Conservation (phyloP, 2,797 vertebrate genomes). For the Myripristis murdjan region DNA sequence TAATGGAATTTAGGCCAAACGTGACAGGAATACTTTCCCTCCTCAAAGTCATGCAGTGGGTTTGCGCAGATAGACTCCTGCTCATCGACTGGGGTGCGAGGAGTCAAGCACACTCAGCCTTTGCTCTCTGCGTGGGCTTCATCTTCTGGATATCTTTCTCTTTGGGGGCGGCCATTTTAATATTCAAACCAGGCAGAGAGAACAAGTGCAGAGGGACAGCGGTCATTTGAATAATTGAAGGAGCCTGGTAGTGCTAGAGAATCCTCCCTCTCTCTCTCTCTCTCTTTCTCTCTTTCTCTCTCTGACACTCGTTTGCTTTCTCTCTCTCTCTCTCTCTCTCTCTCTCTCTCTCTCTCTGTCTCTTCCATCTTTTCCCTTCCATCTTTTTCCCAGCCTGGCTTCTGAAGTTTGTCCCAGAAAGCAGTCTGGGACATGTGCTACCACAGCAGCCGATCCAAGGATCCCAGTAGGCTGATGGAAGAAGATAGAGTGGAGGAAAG, state of each 20-base stretch:
- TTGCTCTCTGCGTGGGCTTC: slow-evolving; percentile 78
- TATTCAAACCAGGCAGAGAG: slow-evolving; percentile 83
- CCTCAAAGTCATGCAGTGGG: slow-evolving; percentile 63
- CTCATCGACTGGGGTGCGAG: slow-evolving; percentile 56
- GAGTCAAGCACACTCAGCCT: slow-evolving; percentile 73
- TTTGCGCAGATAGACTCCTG: slow-evolving; percentile 45
- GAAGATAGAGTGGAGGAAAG: slow-evolving; percentile 57
- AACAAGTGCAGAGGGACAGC: slow-evolving; percentile 85
- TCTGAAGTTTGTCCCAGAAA: slow-evolving; percentile 85
- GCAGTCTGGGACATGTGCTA: slow-evolving; percentile 73
- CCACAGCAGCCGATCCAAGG: slow-evolving; percentile 69
- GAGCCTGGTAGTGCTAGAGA: slow-evolving; percentile 70
- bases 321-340: slow-evolving; percentile 38
- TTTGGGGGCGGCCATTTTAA: slow-evolving; percentile 81
- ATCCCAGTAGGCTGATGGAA: slow-evolving; percentile 70
- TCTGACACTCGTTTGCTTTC: slow-evolving; percentile 40
- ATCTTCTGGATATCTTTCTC: slow-evolving; percentile 80
- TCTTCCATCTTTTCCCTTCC: slow-evolving; percentile 53
- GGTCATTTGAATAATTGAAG: slow-evolving; percentile 86
- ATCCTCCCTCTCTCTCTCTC: slow-evolving; percentile 61
- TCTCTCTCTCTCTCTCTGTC: slow-evolving; percentile 33
- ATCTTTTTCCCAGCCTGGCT: slow-evolving; percentile 50
- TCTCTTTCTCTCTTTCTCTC: slow-evolving; percentile 22
- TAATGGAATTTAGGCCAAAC: slow-evolving; percentile 79
- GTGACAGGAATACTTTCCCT: slow-evolving; percentile 74